Evolutionary conservation across 2,888 invertebrate genomes (phyloP), one percentile per base, ranked within the genome.

Genomic region (Dicyrtomina minuta): DNA sequence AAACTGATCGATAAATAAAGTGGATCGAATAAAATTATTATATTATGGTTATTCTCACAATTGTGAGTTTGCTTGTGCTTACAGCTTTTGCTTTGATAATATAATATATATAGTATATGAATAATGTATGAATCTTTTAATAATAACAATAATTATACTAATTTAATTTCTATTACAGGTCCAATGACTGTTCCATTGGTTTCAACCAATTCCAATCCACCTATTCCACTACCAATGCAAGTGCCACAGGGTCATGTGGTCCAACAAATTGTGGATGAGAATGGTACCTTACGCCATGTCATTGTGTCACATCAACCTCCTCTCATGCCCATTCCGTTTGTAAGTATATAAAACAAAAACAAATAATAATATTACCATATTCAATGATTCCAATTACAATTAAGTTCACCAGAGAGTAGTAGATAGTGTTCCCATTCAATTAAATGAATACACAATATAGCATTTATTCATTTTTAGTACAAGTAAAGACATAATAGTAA

Each of bases 171-270:
- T 13, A 55, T 84, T 82, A 66, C 83, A 90, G 92, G 92, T 82
- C 91, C 92, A 81, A 90, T 91, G 82, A 90, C 91, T 76, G 90
- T 92, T 79, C 89, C 91, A 79, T 91, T 92, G 91, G 90, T 92
- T 79, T 90, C 91, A 78, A 90, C 90, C 80, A 89, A 88, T 83
- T 86, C 88, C 75, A 88, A 88, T 78, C 89, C 90, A 70, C 90
- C 90, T 67, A 86, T 90, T 79, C 89, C 91, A 72, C 90, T 95
- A 87, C 93, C 93, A 68, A 91, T 95, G 81, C 91, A 93, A 84
- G 92, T 95, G 79, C 93, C 94, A 73, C 91, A 91, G 68, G 94
- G 92, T 76, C 91, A 94, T 85, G 88, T 92, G 82, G 92, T 95
- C 81, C 91, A 91, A 82, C 95, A 92, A 82, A 93, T 95, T 80